Evolutionary conservation across 2,113 vertebrate genomes (phyloP).

Genomic region (Aspidoscelis tigris): DNA sequence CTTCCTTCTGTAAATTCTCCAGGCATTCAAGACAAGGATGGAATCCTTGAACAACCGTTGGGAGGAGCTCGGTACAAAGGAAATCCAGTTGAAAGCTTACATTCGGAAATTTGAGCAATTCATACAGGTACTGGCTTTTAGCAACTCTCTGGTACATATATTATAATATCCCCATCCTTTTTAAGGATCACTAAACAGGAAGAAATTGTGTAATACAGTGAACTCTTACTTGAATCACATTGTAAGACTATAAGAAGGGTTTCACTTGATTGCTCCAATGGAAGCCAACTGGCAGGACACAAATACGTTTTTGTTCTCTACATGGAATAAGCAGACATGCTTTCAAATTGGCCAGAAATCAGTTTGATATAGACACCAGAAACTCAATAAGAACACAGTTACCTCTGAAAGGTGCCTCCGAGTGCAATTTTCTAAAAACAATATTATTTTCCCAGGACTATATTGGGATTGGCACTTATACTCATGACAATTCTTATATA

Average conservation of each 20-base stretch:
- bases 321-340: background rate
- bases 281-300: too few relatives aligned
- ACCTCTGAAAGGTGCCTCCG: too few relatives aligned
- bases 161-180: background rate
- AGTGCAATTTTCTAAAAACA: too few relatives aligned
- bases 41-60: slow-evolving; percentile 61
- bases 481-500: too few relatives aligned
- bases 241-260: too few relatives aligned
- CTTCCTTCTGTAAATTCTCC: rapidly evolving
- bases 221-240: background rate
- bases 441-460: too few relatives aligned
- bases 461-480: too few relatives aligned
- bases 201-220: too few relatives aligned
- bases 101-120: slow-evolving; percentile 67
- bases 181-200: background rate
- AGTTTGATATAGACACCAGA: background rate
- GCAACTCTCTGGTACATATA: background rate
- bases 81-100: slow-evolving; percentile 67
- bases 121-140: slow-evolving; percentile 73
- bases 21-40: slow-evolving; percentile 75
- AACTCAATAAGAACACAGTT: background rate
- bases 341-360: background rate
- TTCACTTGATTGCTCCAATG: too few relatives aligned
- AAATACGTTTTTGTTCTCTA: background rate
- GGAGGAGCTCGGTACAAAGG: slow-evolving; percentile 62